Percentiles rank a stretch among this genome's conserved stretches.
Conservation (phyloP, 92 coral and sea anemone genomes). For the Chrysogorgia sp. region DNA sequence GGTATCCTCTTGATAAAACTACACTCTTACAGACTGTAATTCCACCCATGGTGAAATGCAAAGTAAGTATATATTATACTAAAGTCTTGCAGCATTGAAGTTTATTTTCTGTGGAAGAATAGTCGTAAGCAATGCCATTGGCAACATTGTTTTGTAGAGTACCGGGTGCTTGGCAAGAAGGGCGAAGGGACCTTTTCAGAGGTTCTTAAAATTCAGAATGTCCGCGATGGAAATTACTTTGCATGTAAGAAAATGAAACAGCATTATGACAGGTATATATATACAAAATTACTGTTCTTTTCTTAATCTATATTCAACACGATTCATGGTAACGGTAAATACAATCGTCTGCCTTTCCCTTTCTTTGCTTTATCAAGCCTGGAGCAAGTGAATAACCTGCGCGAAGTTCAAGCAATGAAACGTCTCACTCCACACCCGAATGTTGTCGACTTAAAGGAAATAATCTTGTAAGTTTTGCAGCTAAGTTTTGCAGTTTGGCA, state of each 20-base stretch:
- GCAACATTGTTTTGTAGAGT: conserved; percentile 52
- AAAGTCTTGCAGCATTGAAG: neutral
- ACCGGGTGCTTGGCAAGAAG: conserved; percentile 95
- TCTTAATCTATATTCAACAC: neutral
- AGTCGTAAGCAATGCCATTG: no score
- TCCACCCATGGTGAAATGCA: neutral
- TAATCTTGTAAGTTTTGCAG: conserved; percentile 81
- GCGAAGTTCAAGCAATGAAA: conserved; percentile 97
- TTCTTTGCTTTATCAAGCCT: conserved; percentile 55
- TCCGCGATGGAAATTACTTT: conserved; percentile 90
- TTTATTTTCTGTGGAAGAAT: neutral
- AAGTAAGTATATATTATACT: neutral
- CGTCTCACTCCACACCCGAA: conserved; percentile 92
- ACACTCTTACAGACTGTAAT: no score
- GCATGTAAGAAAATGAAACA: conserved; percentile 99
- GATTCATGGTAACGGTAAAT: no score
- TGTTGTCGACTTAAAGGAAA: conserved; percentile 90
- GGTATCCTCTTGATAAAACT: neutral
- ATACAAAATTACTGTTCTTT: neutral
- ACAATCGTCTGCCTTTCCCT: neutral
- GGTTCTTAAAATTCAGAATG: conserved; percentile 91
- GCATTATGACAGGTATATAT: conserved; percentile 81
- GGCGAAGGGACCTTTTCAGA: conserved; percentile 99
- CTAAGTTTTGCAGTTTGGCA: neutral
- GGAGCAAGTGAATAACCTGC: conserved; percentile 91